A percentile compares a stretch with the other conserved stretches of the same genome.
phyloP scores from a whole-genome alignment of 2,888 invertebrate species.

The Pterobdella sp. region DNA sequence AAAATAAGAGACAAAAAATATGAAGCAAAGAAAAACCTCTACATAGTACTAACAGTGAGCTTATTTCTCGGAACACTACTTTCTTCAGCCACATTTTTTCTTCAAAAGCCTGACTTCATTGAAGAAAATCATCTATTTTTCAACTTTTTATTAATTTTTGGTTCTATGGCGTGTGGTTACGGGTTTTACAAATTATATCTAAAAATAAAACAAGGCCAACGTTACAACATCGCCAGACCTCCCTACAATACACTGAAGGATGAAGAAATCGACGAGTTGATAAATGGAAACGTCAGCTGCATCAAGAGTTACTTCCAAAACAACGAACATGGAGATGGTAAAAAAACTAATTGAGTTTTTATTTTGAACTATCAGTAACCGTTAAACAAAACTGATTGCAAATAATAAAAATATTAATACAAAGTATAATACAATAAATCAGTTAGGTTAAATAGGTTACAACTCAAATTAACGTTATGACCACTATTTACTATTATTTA shows the following conservation, averaged over 20 bases:
- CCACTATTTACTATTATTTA: too few species aligned
- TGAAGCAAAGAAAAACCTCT: conserved; percentile 6
- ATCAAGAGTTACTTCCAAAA: neutral
- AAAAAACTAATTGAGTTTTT: conserved; percentile 1
- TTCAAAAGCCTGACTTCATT: neutral
- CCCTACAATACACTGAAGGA: neutral
- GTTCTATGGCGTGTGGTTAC: neutral
- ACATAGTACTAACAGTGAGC: conserved; percentile 5
- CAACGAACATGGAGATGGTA: neutral
- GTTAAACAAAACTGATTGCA: too few species aligned
- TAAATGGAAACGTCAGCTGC: neutral
- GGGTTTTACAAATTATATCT: neutral
- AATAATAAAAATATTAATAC: too few species aligned
- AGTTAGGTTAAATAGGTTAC: too few species aligned
- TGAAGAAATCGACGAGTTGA: neutral
- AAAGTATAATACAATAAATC: too few species aligned
- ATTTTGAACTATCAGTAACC: too few species aligned
- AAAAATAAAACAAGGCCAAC: neutral
- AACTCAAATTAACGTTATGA: too few species aligned
- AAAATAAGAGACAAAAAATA: conserved; percentile 9
- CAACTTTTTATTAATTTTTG: neutral
- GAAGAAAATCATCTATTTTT: neutral
- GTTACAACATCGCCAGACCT: conserved; percentile 7
- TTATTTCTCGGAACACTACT: neutral
- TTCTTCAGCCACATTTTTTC: neutral